Evolutionary conservation across 2,113 vertebrate genomes (phyloP), one percentile per base, ranked within the genome.

Genomic region (Colinus virginianus): DNA sequence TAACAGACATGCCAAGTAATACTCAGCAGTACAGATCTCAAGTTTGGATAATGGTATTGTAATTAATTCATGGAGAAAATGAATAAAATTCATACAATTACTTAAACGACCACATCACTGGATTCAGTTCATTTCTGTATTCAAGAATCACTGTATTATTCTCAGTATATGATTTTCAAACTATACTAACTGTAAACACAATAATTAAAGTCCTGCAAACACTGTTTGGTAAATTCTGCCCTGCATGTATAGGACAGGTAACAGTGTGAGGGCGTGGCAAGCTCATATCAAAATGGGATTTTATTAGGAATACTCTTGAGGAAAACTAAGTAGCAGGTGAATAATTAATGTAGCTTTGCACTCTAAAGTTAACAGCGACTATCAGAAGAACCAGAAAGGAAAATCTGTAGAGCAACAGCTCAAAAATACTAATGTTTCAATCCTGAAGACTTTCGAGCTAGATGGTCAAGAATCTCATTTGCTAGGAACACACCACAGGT

Each of bases 41-140:
- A 75, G n/a, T 63, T 74, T 86, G 61, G 69, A 53, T 78, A 58
- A 13, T 30, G 34, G 80, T 89, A 88, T 11, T 81, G 42, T 81
- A 84, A 86, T 90, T 62, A 86, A 86, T 63, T 89, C 64, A 38
- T 34, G 55, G 84, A 74, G 40, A 21, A 88, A 70, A 81, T 42
- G 1, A 96, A 61, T 74, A 81, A 46, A 48, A 74, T 53, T 87
- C 62, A 84, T 25, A 46, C 38, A 84, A 70, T 88, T 84, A 59
- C 43, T 84, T 70, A 42, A 66, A 78, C 63, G 78, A 84, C 48
- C 6, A 0, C 66, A 36, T 74, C 66, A 62, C 32, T 70, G 20
- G 38, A 83, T 94, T 86, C 59, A 21, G 61, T 70, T 56, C 70
- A 62, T 45, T 86, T 66, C 30, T 55, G 23, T 70, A 78, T 67